Evolutionary conservation across 1,140 invertebrate species (phyloP).

Genomic region (Caenorhabditis latens): DNA sequence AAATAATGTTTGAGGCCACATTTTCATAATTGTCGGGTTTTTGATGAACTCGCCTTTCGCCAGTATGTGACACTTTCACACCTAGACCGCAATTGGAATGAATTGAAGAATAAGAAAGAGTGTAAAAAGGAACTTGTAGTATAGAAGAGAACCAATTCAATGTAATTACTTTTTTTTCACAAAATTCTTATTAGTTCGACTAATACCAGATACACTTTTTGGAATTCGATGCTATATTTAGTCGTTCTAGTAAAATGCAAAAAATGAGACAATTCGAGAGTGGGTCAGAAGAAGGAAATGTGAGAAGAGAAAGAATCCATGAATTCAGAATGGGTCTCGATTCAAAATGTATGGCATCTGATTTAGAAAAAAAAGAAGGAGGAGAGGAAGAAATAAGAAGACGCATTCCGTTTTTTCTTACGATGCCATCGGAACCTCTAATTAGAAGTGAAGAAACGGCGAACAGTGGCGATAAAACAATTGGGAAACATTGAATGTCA

Average conservation of each 20-base stretch:
- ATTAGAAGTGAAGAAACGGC: slow-evolving; percentile 1
- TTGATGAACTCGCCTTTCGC: slow-evolving; percentile 26
- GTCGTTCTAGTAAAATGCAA: slow-evolving; percentile 27
- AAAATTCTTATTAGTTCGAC: not conserved
- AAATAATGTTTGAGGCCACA: slow-evolving; percentile 53
- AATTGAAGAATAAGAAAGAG: not conserved
- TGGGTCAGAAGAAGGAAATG: slow-evolving; percentile 12
- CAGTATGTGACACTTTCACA: slow-evolving; percentile 31
- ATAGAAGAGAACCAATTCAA: not conserved
- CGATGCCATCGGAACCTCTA: slow-evolving; percentile 43
- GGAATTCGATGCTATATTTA: slow-evolving; percentile 1
- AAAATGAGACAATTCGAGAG: slow-evolving; percentile 25
- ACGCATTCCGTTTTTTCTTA: slow-evolving; percentile 31
- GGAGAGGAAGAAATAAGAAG: slow-evolving; percentile 1
- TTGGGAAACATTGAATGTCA: not conserved
- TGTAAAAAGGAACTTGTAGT: slow-evolving; percentile 2
- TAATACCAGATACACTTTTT: not conserved
- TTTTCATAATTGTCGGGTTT: slow-evolving; percentile 53
- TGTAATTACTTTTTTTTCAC: slow-evolving; percentile 4
- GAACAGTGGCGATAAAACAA: not conserved
- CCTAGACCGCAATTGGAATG: not conserved
- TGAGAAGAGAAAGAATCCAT: slow-evolving; percentile 43
- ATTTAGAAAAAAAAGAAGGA: slow-evolving; percentile 20
- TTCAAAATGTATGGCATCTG: slow-evolving; percentile 55
- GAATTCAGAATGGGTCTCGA: slow-evolving; percentile 44